phyloP scores from a whole-genome alignment of 2,113 vertebrate genomes.

The Benitochromis conjunctus region DNA sequence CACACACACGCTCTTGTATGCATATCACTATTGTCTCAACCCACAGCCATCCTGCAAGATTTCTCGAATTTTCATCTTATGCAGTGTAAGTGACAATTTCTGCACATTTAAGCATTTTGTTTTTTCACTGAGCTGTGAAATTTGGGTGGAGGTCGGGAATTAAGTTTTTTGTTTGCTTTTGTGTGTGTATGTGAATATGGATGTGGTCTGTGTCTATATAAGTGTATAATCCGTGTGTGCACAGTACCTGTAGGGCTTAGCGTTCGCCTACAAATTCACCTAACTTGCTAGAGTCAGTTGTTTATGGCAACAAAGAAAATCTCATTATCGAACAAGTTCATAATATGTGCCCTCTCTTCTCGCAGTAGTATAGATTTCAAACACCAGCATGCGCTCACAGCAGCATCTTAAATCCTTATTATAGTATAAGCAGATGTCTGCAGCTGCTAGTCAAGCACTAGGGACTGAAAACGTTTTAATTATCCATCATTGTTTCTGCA shows the following conservation, averaged over 20 bases:
- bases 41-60: slow-evolving; percentile 5
- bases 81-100: slow-evolving; percentile 51
- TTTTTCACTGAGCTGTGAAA: slow-evolving; percentile 60
- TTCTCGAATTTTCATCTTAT: slow-evolving; percentile 10
- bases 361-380: not conserved
- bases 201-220: not conserved
- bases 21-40: not conserved
- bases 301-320: not conserved
- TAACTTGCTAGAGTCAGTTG: not conserved
- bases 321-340: slow-evolving; percentile 2
- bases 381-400: not conserved
- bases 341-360: not conserved
- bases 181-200: not conserved
- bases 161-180: slow-evolving; percentile 1
- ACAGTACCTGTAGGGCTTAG: not conserved
- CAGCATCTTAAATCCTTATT: slow-evolving; percentile 23
- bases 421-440: slow-evolving; percentile 24
- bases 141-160: slow-evolving; percentile 39
- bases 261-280: not conserved
- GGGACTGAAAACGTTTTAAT: slow-evolving; percentile 50
- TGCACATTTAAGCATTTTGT: slow-evolving; percentile 65
- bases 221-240: not conserved
- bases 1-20: not conserved
- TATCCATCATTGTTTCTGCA: slow-evolving; percentile 34
- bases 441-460: slow-evolving; percentile 33